Base-by-base conservation (phyloP, 2,888 invertebrate species). In the Theretra japonica region DNA sequence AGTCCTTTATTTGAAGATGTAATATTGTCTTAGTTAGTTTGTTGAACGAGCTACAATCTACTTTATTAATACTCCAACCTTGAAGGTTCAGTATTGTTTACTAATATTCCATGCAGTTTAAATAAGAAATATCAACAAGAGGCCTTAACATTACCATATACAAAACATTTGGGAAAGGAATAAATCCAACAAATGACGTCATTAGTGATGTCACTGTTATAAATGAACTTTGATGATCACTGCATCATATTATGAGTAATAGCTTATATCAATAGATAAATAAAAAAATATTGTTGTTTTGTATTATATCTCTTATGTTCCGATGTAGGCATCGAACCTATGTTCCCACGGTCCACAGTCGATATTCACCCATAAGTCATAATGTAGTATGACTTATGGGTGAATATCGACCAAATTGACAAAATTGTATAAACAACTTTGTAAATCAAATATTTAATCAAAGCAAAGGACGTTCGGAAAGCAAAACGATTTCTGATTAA, bases 401-500 rank as follows among this genome's bases (percentile, higher is more conserved):
- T n/a, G n/a, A n/a, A n/a, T n/a, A n/a, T n/a, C n/a, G n/a, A 59
- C 17, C 17, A 28, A 23, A 25, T 2, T 15, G 6, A 28, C 28
- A 4, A 4, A 28, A 17, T 59, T 15, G 6, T 59, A 19, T 6
- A 59, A 28, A 53, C 53, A n/a, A 53, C 53, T 28, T 6, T 28
- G 59, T 28, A 28, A 59, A 59, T 65, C 65, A 48, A 65, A 65
- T 65, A 65, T 48, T 65, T 48, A 65, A 65, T 65, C 41, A 17
- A 48, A 48, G 48, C 48, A 23, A 65, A 65, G 65, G 23, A 48
- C 48, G 41, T 48, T 65, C 65, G 48, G 41, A 65, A 65, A 65
- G 48, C 65, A 65, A 65, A 62, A 65, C 48, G 65, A 41, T 65
- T 65, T 65, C 48, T 48, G 65, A 65, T 65, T 65, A 65, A 17